Conservation (phyloP, 23 tunicate genomes). For the Diplosoma virens region DNA sequence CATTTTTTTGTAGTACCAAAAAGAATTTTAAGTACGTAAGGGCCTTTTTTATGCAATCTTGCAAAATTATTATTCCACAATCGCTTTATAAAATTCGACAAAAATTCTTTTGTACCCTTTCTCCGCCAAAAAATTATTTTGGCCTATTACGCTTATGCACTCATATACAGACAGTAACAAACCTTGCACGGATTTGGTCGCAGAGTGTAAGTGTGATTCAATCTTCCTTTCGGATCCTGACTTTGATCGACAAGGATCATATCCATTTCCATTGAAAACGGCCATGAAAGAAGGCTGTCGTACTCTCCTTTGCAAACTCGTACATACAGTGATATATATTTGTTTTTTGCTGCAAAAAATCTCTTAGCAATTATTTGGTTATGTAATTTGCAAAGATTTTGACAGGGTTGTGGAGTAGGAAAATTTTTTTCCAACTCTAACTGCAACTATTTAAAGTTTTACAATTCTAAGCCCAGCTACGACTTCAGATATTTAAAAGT, state of each 20-base stretch:
- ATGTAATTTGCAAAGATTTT: not conserved
- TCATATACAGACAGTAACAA: not conserved
- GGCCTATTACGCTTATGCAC: too few species aligned
- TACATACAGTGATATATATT: conserved; percentile 45
- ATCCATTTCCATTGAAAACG: conserved; percentile 35
- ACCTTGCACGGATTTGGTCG: conserved; percentile 77
- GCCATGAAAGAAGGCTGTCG: conserved; percentile 64
- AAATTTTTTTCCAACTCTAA: too few species aligned
- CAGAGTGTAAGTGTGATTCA: conserved; percentile 30
- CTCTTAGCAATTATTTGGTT: not conserved
- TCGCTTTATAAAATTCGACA: too few species aligned
- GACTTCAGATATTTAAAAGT: too few species aligned
- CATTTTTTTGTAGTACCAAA: too few species aligned
- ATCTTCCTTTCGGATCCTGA: conserved; percentile 66
- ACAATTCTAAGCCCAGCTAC: too few species aligned
- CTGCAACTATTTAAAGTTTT: too few species aligned
- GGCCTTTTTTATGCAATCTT: too few species aligned
- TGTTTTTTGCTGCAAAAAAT: conserved; percentile 50
- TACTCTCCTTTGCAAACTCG: conserved; percentile 72
- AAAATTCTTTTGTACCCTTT: too few species aligned
- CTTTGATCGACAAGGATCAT: conserved; percentile 63
- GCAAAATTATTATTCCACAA: too few species aligned
- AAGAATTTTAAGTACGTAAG: too few species aligned
- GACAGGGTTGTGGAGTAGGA: not conserved
- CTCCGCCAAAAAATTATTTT: too few species aligned